phyloP scores from a whole-genome alignment of 2,888 invertebrate species.

The Nipponacmea schrenckii region DNA sequence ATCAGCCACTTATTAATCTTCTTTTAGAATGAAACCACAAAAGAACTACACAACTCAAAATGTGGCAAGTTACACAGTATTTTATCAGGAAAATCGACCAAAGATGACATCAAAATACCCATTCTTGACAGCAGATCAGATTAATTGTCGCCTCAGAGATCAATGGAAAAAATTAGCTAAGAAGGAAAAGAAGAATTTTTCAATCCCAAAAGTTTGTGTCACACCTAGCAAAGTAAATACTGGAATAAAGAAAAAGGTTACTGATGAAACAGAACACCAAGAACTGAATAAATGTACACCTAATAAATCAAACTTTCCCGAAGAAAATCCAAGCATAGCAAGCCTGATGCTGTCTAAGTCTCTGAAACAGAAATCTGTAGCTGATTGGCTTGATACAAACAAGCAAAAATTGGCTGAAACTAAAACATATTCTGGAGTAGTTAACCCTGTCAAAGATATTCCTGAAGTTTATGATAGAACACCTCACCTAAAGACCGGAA shows the following conservation, averaged over 20 bases:
- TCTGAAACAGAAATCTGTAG: slow-evolving; percentile 13
- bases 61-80: slow-evolving; percentile 33
- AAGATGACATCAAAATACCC: slow-evolving; percentile 43
- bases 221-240: slow-evolving; percentile 24
- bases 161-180: slow-evolving; percentile 41
- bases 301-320: not conserved
- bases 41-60: slow-evolving; percentile 10
- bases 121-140: slow-evolving; percentile 49
- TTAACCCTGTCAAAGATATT: slow-evolving; percentile 7
- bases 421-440: slow-evolving; percentile 21
- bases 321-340: not conserved
- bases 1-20: too few species aligned
- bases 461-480: slow-evolving; percentile 24
- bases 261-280: not conserved
- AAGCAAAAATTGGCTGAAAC: not conserved
- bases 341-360: not conserved
- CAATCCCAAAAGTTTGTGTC: slow-evolving; percentile 31
- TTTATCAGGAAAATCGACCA: slow-evolving; percentile 37
- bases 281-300: not conserved
- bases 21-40: not conserved
- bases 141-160: slow-evolving; percentile 45
- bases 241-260: slow-evolving; percentile 10
- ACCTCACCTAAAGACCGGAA: slow-evolving; percentile 20
- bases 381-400: slow-evolving; percentile 17
- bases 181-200: slow-evolving; percentile 30